A percentile compares a stretch with the other conserved stretches of the same genome.
Evolutionary conservation across 2,113 vertebrate genomes (phyloP).

Genomic region (Empidonax alnorum): DNA sequence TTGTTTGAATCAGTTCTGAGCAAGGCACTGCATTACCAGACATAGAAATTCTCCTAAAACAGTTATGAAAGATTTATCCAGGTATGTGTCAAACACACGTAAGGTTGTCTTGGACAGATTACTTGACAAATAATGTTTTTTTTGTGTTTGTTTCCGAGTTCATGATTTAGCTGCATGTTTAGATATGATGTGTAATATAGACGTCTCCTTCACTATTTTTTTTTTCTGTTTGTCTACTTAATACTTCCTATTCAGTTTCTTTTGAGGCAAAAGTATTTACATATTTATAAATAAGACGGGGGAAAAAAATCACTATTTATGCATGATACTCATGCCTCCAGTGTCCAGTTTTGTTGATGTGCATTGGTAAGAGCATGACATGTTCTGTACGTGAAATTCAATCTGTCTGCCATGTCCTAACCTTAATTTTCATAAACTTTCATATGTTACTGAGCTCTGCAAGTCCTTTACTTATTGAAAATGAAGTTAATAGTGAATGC

Average conservation of each 20-base stretch:
- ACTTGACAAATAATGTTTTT: neutral
- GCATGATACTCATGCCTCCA: neutral
- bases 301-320: neutral
- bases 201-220: neutral
- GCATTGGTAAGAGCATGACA: neutral
- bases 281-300: neutral
- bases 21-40: neutral
- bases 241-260: neutral
- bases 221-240: neutral
- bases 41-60: neutral
- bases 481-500: neutral
- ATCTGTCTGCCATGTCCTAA: neutral
- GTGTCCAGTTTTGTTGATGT: neutral
- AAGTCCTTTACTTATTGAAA: conserved; percentile 7
- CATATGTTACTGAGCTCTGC: neutral
- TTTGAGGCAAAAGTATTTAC: neutral
- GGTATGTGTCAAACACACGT: neutral
- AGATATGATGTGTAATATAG: neutral
- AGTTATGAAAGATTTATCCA: neutral
- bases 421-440: neutral
- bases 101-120: neutral
- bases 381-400: neutral
- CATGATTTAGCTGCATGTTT: neutral
- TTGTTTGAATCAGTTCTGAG: neutral
- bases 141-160: neutral